Evolutionary conservation across 2,888 invertebrate species (phyloP).

Genomic region (Machimus atricapillus): DNA sequence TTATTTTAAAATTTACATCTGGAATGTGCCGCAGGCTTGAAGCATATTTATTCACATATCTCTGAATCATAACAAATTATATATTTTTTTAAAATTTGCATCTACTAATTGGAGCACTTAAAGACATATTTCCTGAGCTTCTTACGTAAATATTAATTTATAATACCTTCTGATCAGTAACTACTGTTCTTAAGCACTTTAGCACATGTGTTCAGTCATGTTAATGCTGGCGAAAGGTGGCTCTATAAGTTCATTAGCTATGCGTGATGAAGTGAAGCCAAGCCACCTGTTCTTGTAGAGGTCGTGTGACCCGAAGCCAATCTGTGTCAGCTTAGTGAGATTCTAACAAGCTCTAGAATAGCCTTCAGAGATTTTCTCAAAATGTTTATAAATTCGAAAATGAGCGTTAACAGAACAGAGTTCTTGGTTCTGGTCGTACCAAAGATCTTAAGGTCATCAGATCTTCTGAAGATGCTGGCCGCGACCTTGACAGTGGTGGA

Average conservation of each 20-base stretch:
- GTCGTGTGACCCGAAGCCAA: background rate
- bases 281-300: background rate
- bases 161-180: background rate
- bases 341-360: background rate
- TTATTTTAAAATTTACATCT: background rate
- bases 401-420: background rate
- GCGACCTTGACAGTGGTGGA: background rate
- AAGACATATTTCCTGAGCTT: background rate
- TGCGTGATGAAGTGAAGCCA: background rate
- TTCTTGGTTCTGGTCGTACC: background rate
- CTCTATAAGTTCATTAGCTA: background rate
- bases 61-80: background rate
- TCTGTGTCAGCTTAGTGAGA: conserved; percentile 3
- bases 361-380: background rate
- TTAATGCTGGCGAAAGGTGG: background rate
- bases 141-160: background rate
- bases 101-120: background rate
- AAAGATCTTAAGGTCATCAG: background rate
- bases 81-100: background rate
- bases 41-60: background rate
- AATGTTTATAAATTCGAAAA: background rate
- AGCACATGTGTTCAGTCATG: background rate
- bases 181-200: background rate
- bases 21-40: background rate
- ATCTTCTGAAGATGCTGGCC: background rate